A percentile compares a stretch with the other conserved stretches of the same genome.
Conservation (phyloP, 2,797 vertebrate species). For the Cottoperca gobio region DNA sequence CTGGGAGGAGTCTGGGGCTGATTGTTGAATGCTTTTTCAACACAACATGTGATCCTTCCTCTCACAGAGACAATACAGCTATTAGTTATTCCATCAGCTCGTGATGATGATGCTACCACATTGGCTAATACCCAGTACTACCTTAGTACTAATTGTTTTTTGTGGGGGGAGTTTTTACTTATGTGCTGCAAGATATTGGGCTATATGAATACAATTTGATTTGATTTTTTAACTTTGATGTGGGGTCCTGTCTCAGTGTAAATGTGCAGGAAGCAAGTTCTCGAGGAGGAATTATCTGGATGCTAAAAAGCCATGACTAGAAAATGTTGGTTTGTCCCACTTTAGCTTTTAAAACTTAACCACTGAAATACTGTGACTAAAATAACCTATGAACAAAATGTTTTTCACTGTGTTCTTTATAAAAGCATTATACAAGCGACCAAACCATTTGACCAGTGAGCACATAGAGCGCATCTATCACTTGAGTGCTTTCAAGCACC, state of each 20-base stretch:
- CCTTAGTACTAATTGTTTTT: too few species aligned
- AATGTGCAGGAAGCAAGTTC: neutral
- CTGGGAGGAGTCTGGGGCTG: slow-evolving; percentile 3
- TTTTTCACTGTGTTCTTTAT: neutral
- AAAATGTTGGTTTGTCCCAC: neutral
- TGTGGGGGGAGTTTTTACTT: too few species aligned
- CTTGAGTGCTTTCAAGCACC: neutral
- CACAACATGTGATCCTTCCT: neutral
- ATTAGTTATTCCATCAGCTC: slow-evolving; percentile 4
- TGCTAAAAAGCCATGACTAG: neutral
- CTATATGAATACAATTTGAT: too few species aligned
- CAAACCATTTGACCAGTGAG: slow-evolving; percentile 2
- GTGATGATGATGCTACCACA: neutral
- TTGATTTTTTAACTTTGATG: too few species aligned
- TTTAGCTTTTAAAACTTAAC: neutral
- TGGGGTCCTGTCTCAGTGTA: neutral
- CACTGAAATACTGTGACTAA: neutral
- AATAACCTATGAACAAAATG: neutral
- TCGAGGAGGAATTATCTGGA: neutral
- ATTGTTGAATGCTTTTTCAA: slow-evolving; percentile 16
- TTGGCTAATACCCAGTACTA: too few species aligned
- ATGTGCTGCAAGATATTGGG: too few species aligned
- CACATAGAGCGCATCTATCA: neutral
- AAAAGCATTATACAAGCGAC: neutral
- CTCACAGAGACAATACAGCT: neutral